Conservation (phyloP, 2,113 vertebrate genomes). For the Nematolebias whitei region DNA sequence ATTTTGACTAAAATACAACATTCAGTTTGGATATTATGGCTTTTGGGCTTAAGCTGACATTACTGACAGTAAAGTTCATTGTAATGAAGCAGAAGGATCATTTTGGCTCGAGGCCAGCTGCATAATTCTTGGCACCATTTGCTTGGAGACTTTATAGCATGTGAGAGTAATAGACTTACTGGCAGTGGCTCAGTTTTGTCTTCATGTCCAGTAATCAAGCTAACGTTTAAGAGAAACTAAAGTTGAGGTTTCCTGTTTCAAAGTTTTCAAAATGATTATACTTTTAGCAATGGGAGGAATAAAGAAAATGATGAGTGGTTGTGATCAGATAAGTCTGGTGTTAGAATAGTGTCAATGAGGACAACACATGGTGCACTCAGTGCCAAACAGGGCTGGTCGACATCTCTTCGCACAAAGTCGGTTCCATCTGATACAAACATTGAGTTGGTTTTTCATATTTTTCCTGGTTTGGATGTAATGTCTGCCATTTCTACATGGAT, state of each 20-base stretch:
- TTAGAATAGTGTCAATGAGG: neutral
- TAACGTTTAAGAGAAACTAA: conserved; percentile 49
- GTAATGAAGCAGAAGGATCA: conserved; percentile 61
- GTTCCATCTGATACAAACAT: too few relatives aligned
- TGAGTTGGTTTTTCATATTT: too few relatives aligned
- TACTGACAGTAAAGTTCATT: conserved; percentile 38
- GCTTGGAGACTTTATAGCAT: conserved; percentile 38
- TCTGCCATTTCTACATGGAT: too few relatives aligned
- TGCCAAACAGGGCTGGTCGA: neutral
- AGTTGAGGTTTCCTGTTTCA: conserved; percentile 53
- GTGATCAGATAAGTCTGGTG: conserved; percentile 27
- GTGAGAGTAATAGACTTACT: conserved; percentile 21
- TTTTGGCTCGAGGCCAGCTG: conserved; percentile 51
- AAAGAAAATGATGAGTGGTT: conserved; percentile 1
- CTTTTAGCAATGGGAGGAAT: conserved; percentile 26
- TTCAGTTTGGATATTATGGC: conserved; percentile 17
- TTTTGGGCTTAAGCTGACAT: conserved; percentile 37
- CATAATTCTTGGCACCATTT: conserved; percentile 48
- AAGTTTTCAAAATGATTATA: conserved; percentile 41
- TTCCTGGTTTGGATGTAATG: too few relatives aligned
- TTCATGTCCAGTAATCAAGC: conserved; percentile 44
- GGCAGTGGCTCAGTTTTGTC: conserved; percentile 24
- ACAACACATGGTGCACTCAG: neutral
- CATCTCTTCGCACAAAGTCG: too few relatives aligned
- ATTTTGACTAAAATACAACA: neutral